These are phyloP conservation scores for Sorex araneus DNA, from an alignment of 2,113 vertebrate genomes.

Conservation along the genomic window DNA sequence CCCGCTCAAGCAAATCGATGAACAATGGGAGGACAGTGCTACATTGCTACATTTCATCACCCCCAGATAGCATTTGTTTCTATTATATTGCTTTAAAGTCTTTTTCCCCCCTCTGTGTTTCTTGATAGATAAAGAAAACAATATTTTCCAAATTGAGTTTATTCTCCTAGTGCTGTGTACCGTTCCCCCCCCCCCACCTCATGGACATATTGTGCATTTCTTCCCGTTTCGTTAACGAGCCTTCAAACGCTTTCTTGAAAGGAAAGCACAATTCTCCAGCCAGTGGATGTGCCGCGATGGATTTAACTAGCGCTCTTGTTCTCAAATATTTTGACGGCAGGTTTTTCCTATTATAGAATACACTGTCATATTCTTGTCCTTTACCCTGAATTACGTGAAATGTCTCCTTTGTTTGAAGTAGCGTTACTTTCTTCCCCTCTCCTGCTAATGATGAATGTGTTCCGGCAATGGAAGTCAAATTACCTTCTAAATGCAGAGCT, in stretches of 20 bases:
- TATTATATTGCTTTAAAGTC: not conserved
- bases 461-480: slow-evolving; percentile 58
- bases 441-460: slow-evolving; percentile 53
- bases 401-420: slow-evolving; percentile 73
- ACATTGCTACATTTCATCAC: too few relatives aligned
- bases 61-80: not conserved
- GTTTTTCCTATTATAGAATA: slow-evolving; percentile 70
- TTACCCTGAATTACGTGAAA: slow-evolving; percentile 66
- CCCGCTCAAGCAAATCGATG: too few relatives aligned
- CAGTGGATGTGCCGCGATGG: not conserved
- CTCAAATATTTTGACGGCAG: slow-evolving; percentile 53
- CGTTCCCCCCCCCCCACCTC: too few relatives aligned
- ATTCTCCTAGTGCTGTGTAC: not conserved
- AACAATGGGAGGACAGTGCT: too few relatives aligned
- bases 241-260: not conserved
- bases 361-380: slow-evolving; percentile 54
- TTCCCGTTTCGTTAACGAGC: slow-evolving; percentile 9
- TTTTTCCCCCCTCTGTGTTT: too few relatives aligned
- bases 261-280: not conserved
- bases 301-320: slow-evolving; percentile 32
- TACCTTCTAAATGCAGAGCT: slow-evolving; percentile 49
- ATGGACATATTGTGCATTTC: not conserved
- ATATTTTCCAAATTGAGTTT: not conserved
- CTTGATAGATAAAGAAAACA: not conserved
- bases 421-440: not conserved